phyloP scores from a whole-genome alignment of 1,140 invertebrate genomes.

The Hermatobates lingyangjiaoensis region DNA sequence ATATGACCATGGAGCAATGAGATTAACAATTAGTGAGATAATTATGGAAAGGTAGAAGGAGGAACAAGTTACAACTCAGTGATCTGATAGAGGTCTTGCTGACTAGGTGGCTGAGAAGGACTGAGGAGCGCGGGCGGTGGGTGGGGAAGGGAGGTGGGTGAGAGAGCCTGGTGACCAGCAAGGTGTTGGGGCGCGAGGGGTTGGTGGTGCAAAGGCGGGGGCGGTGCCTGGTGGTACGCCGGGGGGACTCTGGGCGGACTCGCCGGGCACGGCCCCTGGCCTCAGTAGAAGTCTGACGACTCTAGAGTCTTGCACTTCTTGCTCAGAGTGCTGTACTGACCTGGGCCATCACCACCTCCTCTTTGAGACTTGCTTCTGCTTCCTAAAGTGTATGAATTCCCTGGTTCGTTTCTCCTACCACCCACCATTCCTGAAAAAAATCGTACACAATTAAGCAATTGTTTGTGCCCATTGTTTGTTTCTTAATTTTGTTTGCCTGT shows the following conservation, averaged over 20 bases:
- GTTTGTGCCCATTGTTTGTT: too few species aligned
- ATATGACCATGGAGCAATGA: too few species aligned
- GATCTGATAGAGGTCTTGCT: neutral
- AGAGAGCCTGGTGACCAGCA: neutral
- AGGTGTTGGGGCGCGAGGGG: neutral
- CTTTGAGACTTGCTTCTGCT: slow-evolving; percentile 11
- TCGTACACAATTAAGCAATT: too few species aligned
- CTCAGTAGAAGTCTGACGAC: slow-evolving; percentile 86
- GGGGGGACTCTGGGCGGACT: neutral
- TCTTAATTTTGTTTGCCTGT: too few species aligned
- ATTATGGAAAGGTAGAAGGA: too few species aligned
- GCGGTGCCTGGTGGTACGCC: neutral
- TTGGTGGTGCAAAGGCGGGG: neutral
- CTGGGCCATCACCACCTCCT: slow-evolving; percentile 21
- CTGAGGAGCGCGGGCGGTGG: neutral
- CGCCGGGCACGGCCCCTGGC: slow-evolving; percentile 21
- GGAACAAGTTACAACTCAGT: too few species aligned
- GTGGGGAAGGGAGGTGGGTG: neutral
- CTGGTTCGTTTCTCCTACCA: slow-evolving; percentile 13
- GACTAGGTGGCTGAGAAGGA: neutral
- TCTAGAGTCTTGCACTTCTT: slow-evolving; percentile 89
- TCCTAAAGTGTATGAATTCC: slow-evolving; percentile 18
- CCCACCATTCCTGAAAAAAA: slow-evolving; percentile 10
- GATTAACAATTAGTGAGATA: too few species aligned
- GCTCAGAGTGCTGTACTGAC: slow-evolving; percentile 48